Evolutionary conservation across 37 sponge, comb jelly and placozoan genomes (phyloP).

Genomic region (Crambe crambe): DNA sequence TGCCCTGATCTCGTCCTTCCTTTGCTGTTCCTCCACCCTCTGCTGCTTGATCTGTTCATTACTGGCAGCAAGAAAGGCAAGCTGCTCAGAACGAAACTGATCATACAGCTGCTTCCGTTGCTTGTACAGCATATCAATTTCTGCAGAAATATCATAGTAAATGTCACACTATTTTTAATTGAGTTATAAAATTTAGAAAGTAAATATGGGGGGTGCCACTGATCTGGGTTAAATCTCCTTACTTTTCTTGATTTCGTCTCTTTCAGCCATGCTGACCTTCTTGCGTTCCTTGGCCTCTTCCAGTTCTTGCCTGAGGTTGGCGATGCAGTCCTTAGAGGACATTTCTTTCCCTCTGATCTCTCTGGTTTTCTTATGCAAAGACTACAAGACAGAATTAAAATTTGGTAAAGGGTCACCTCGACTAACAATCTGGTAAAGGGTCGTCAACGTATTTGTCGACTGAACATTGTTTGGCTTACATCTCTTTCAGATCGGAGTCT

Average conservation of each 20-base stretch:
- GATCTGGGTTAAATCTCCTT: not conserved
- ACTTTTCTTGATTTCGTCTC: conserved; percentile 22
- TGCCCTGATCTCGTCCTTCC: not conserved
- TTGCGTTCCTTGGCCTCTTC: conserved; percentile 27
- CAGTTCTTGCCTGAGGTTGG: conserved; percentile 6
- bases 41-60: conserved; percentile 15
- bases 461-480: conserved; percentile 10
- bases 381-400: conserved; percentile 3
- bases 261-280: not conserved
- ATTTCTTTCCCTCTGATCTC: not conserved
- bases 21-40: conserved; percentile 8
- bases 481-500: conserved; percentile 26
- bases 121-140: conserved; percentile 44
- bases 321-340: conserved; percentile 2
- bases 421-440: not conserved
- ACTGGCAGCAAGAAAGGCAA: conserved; percentile 11
- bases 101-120: conserved; percentile 12
- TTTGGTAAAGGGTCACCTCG: not conserved
- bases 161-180: no score
- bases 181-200: no score
- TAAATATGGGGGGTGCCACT: no score
- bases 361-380: conserved; percentile 8
- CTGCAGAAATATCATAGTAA: conserved; percentile 1
- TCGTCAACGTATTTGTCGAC: no score
- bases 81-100: conserved; percentile 29